Evolutionary conservation across 1,140 invertebrate genomes (phyloP), one percentile per base, ranked within the genome.

Genomic region (Ceratosolen fusciceps): DNA sequence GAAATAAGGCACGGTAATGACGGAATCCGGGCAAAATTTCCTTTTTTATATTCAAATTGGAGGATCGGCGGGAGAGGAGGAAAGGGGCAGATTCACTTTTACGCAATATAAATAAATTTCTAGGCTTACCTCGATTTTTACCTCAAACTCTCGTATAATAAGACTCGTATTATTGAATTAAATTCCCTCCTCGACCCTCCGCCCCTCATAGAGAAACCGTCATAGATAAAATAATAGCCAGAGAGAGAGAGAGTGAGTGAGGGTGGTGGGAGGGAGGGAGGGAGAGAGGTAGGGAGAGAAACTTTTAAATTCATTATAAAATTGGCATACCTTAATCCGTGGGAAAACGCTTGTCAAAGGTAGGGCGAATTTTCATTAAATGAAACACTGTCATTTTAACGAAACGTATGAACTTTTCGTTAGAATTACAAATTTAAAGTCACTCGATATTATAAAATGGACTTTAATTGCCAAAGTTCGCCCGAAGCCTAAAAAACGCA

Each of bases 381-480:
- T 74, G 58, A 62, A 74, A 62, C 56, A 65, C 39, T 47, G 37
- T 65, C 24, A n/a, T 10, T 74, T 74, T 58, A 73, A 58, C 9
- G 52, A 73, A 73, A 37, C 37, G 14, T 26, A 49, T 62, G 31
- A 60, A 74, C 73, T 62, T 74, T 60, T 62, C 37, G 31, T 19
- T 62, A 16, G 34, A 39, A 34, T 74, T 62, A 62, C 26, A 49
- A 34, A n/a, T n/a, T 62, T 74, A 29, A 47, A 74, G 56, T 74
- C 26, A 60, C 58, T 74, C 37, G 39, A 62, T 62, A 62, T 74
- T 9, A n/a, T n/a, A n/a, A 74, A 74, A 62, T 47, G 58, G 16
- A 47, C 58, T 74, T n/a, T 62, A 26, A 74, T 62, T 74, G 58
- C 62, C 3, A 43, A 74, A 74, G 39, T 74, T 74, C n/a, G n/a